A percentile compares a stretch with the other conserved stretches of the same genome.
phyloP scores from a whole-genome alignment of 1,140 invertebrate genomes.

The Papilio polyxenes region DNA sequence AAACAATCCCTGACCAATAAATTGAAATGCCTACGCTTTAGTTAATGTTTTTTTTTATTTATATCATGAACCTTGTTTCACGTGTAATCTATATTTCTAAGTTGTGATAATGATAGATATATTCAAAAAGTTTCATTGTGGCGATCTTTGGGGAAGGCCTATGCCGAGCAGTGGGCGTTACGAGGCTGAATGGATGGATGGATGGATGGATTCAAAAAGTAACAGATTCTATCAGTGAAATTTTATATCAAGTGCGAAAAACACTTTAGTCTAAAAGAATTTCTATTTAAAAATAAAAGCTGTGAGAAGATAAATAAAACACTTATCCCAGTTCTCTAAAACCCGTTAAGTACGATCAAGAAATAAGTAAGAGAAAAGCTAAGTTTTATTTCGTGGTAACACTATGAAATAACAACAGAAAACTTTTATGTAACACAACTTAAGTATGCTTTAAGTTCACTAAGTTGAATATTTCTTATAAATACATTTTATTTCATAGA shows the following conservation, averaged over 20 bases:
- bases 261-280: slow-evolving; percentile 12
- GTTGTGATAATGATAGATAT: background rate
- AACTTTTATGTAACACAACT: background rate
- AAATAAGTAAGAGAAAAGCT: slow-evolving; percentile 6
- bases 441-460: background rate
- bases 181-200: no score
- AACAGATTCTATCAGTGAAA: background rate
- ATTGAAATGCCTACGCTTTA: no score
- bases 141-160: no score
- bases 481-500: no score
- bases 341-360: slow-evolving; percentile 9
- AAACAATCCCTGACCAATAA: no score
- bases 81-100: background rate
- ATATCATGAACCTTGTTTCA: no score
- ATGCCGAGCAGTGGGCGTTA: no score
- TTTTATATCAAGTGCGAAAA: background rate
- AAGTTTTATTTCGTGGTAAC: slow-evolving; percentile 24
- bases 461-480: no score
- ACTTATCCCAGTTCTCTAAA: slow-evolving; percentile 14
- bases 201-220: background rate
- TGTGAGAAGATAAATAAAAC: slow-evolving; percentile 2
- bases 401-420: slow-evolving; percentile 3
- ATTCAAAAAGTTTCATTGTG: background rate
- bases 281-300: slow-evolving; percentile 1
- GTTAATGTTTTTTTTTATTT: no score